phyloP scores from a whole-genome alignment of 2,888 invertebrate genomes.

The Ochropacha duplaris region DNA sequence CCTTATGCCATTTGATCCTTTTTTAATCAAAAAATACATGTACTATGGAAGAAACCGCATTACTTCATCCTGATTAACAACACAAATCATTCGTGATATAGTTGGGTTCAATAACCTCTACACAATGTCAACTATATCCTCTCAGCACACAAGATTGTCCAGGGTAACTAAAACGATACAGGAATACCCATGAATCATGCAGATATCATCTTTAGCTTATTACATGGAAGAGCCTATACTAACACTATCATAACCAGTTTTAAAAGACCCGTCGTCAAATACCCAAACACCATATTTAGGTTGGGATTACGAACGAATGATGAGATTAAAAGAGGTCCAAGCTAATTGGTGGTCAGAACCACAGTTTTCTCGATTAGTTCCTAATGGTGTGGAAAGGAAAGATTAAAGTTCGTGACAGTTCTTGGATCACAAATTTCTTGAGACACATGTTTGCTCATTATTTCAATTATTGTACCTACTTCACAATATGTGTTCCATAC shows the following conservation, averaged over 20 bases:
- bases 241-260: conserved; percentile 26
- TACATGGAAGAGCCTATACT: conserved; percentile 37
- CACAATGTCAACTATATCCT: neutral
- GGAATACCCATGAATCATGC: conserved; percentile 37
- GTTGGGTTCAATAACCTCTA: neutral
- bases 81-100: neutral
- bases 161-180: conserved; percentile 19
- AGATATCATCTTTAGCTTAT: conserved; percentile 37
- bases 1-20: too few relatives aligned
- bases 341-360: conserved; percentile 38
- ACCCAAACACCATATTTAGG: conserved; percentile 2
- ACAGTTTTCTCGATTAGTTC: conserved; percentile 60
- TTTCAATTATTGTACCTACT: neutral
- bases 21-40: too few relatives aligned
- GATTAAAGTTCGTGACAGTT: conserved; percentile 54
- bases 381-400: conserved; percentile 60
- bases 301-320: conserved; percentile 8
- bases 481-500: too few relatives aligned
- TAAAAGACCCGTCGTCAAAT: conserved; percentile 24
- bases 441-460: neutral
- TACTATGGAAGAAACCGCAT: too few relatives aligned
- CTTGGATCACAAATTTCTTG: conserved; percentile 18
- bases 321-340: conserved; percentile 45
- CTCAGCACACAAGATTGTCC: conserved; percentile 7
- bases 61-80: too few relatives aligned